Percentiles rank a stretch among this genome's conserved stretches.
Conservation (phyloP, 2,888 invertebrate genomes). For the Drosophila barbarae region DNA sequence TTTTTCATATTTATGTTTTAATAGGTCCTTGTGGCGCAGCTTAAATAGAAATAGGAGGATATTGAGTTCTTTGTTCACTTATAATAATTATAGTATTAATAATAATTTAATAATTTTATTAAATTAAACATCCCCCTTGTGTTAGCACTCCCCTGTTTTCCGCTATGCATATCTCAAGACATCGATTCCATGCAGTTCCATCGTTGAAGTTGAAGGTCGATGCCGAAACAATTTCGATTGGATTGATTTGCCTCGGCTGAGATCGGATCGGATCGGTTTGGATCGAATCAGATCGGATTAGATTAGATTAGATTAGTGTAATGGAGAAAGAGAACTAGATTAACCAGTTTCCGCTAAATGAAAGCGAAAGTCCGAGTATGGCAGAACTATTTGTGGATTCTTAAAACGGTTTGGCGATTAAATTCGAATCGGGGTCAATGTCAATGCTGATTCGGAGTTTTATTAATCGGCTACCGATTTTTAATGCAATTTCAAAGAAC, state of each 20-base stretch:
- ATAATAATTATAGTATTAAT: too few species aligned
- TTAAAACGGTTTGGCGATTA: not conserved
- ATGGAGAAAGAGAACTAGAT: constrained; percentile 9
- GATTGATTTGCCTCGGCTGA: constrained; percentile 49
- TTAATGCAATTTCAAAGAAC: constrained; percentile 13
- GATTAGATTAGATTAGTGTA: constrained; percentile 57
- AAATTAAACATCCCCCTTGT: not conserved
- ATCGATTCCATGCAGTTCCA: constrained; percentile 23
- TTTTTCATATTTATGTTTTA: too few species aligned
- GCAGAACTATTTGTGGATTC: constrained; percentile 4
- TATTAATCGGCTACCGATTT: not conserved
- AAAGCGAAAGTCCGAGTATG: constrained; percentile 21
- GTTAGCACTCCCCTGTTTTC: not conserved
- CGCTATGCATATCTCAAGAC: constrained; percentile 28
- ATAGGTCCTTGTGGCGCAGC: too few species aligned
- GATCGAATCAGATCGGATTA: constrained; percentile 37
- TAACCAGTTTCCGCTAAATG: constrained; percentile 18
- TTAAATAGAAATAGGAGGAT: too few species aligned
- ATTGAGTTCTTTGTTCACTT: too few species aligned
- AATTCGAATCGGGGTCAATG: constrained; percentile 28
- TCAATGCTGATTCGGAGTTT: constrained; percentile 2
- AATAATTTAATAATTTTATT: too few species aligned
- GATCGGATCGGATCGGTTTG: not conserved
- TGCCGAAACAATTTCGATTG: constrained; percentile 45
- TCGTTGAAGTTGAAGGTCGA: constrained; percentile 37